These are phyloP conservation scores for Latheticus oryzae DNA, from an alignment of 2,888 invertebrate genomes.

Conservation along the genomic window DNA sequence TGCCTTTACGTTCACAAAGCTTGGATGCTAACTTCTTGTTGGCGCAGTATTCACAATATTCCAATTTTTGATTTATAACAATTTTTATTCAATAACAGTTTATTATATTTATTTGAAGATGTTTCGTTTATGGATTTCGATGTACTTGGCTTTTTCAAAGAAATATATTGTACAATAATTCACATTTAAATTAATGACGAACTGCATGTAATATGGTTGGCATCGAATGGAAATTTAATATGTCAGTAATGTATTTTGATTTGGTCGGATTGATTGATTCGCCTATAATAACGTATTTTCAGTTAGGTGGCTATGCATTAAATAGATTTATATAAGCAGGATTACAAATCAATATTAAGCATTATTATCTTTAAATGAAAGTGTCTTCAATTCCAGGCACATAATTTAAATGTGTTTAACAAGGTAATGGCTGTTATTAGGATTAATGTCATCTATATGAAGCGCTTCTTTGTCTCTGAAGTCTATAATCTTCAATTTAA, in stretches of 20 bases:
- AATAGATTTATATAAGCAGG: slow-evolving; percentile 44
- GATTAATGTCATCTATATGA: slow-evolving; percentile 29
- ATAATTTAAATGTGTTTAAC: slow-evolving; percentile 36
- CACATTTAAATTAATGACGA: slow-evolving; percentile 27
- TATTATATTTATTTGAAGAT: too few relatives aligned
- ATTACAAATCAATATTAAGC: slow-evolving; percentile 45
- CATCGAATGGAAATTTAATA: slow-evolving; percentile 43
- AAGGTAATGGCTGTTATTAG: slow-evolving; percentile 34
- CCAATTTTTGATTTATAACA: too few relatives aligned
- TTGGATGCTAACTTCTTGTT: too few relatives aligned
- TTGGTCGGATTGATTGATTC: slow-evolving; percentile 43
- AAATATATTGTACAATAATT: slow-evolving; percentile 21
- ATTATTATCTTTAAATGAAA: slow-evolving; percentile 41
- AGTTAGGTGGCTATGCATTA: slow-evolving; percentile 37
- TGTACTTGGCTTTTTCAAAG: too few relatives aligned
- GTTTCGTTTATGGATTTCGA: too few relatives aligned
- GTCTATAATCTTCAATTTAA: too few relatives aligned
- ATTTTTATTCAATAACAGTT: too few relatives aligned
- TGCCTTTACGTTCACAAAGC: too few relatives aligned
- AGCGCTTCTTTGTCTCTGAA: slow-evolving; percentile 26
- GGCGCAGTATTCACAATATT: too few relatives aligned
- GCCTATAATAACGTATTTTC: slow-evolving; percentile 43
- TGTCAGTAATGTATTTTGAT: slow-evolving; percentile 44
- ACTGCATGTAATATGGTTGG: slow-evolving; percentile 21
- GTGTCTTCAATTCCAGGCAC: slow-evolving; percentile 32